A percentile compares a stretch with the other conserved stretches of the same genome.
phyloP scores from a whole-genome alignment of 1,140 invertebrate genomes.

The Parasteatoda tepidariorum region DNA sequence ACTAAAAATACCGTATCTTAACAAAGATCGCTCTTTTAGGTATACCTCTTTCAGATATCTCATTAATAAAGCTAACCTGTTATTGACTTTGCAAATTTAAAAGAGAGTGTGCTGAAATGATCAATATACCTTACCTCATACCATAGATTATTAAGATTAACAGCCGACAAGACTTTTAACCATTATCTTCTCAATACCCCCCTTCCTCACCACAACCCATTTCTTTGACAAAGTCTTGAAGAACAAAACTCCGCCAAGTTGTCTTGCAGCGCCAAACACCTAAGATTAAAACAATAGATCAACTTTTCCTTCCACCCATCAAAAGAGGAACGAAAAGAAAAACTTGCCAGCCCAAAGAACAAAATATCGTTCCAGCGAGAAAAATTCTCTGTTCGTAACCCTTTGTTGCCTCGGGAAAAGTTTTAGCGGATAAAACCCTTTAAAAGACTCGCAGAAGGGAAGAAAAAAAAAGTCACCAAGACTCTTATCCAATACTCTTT shows the following conservation, averaged over 20 bases:
- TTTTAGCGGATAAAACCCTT: conserved; percentile 58
- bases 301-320: conserved; percentile 51
- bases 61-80: conserved; percentile 27
- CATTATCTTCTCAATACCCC: conserved; percentile 45
- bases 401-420: conserved; percentile 59
- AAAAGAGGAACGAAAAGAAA: conserved; percentile 26
- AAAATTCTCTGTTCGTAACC: conserved; percentile 43
- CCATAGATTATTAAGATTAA: conserved; percentile 53
- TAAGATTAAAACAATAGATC: conserved; percentile 61
- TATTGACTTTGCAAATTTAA: conserved; percentile 31
- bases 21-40: too few relatives aligned
- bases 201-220: neutral
- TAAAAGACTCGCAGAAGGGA: conserved; percentile 2
- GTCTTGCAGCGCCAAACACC: conserved; percentile 43
- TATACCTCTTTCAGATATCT: neutral
- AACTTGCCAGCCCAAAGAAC: neutral
- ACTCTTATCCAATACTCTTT: conserved; percentile 49
- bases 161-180: conserved; percentile 49
- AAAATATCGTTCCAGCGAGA: conserved; percentile 26
- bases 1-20: too few relatives aligned
- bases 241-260: conserved; percentile 43
- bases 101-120: conserved; percentile 23
- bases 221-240: conserved; percentile 19
- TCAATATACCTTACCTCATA: conserved; percentile 29
- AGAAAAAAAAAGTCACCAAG: conserved; percentile 36